phyloP scores from a whole-genome alignment of 1,140 invertebrate species.

The Kradibia gibbosae region DNA sequence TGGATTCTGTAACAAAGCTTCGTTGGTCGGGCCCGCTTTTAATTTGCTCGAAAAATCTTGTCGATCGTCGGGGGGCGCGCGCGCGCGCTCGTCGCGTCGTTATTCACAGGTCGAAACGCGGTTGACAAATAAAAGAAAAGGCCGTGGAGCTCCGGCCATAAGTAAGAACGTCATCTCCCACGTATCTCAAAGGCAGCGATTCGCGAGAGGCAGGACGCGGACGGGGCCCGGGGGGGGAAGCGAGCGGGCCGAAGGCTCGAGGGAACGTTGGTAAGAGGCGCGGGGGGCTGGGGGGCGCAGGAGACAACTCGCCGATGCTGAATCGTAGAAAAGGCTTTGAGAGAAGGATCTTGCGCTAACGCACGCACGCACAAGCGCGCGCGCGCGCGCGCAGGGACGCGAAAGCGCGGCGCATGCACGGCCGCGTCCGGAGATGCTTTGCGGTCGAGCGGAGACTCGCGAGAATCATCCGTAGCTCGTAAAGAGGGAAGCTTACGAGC shows the following conservation, averaged over 20 bases:
- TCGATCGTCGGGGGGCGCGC: too few species aligned
- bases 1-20: too few species aligned
- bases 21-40: too few species aligned
- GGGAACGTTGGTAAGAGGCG: neutral
- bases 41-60: too few species aligned
- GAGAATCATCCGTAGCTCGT: conserved; percentile 70
- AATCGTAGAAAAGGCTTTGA: conserved; percentile 21
- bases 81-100: neutral
- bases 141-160: neutral
- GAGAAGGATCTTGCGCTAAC: neutral
- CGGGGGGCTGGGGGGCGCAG: neutral
- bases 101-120: neutral
- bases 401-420: neutral
- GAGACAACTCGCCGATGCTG: conserved; percentile 46
- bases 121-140: neutral
- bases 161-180: conserved; percentile 5
- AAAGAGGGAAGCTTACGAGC: conserved; percentile 72
- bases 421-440: conserved; percentile 17
- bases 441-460: conserved; percentile 57
- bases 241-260: neutral
- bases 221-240: neutral
- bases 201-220: neutral
- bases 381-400: too few species aligned
- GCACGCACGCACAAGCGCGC: neutral
- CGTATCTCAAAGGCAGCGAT: neutral